A percentile compares a stretch with the other conserved stretches of the same genome.
These are phyloP conservation scores for Sturnira hondurensis DNA, from an alignment of 2,113 vertebrate genomes.

Conservation along the genomic window DNA sequence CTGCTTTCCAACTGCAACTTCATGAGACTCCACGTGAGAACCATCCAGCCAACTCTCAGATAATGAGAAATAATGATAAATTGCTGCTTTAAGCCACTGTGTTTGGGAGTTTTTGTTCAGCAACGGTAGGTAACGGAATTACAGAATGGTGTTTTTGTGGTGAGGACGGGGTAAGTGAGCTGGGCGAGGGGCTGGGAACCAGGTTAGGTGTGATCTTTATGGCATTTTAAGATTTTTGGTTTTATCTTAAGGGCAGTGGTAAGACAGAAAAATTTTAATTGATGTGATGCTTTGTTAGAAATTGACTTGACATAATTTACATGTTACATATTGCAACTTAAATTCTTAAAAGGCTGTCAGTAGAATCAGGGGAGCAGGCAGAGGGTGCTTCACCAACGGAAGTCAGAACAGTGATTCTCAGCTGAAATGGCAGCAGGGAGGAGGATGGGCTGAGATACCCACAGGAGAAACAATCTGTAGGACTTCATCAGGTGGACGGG, in stretches of 20 bases:
- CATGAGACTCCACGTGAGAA: neutral
- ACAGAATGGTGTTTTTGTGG: neutral
- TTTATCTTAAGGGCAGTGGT: neutral
- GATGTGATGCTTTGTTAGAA: neutral
- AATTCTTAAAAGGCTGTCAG: neutral
- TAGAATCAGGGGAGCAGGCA: neutral
- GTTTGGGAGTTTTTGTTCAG: neutral
- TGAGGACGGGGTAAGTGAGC: neutral
- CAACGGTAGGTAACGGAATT: neutral
- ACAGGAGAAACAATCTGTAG: neutral
- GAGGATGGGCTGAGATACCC: neutral
- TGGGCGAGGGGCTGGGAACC: neutral
- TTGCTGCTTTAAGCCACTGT: neutral
- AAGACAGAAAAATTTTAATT: neutral
- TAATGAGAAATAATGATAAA: neutral
- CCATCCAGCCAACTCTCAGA: neutral
- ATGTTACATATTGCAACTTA: neutral
- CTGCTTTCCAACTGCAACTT: neutral
- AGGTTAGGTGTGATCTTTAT: neutral
- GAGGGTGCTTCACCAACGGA: neutral
- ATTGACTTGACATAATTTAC: neutral
- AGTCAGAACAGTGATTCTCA: neutral
- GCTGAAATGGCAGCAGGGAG: neutral
- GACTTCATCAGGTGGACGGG: neutral
- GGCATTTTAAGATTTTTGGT: neutral